A percentile compares a stretch with the other conserved stretches of the same genome.
Evolutionary conservation across 2,888 invertebrate species (phyloP).

Genomic region (Trichopoda pennipes): DNA sequence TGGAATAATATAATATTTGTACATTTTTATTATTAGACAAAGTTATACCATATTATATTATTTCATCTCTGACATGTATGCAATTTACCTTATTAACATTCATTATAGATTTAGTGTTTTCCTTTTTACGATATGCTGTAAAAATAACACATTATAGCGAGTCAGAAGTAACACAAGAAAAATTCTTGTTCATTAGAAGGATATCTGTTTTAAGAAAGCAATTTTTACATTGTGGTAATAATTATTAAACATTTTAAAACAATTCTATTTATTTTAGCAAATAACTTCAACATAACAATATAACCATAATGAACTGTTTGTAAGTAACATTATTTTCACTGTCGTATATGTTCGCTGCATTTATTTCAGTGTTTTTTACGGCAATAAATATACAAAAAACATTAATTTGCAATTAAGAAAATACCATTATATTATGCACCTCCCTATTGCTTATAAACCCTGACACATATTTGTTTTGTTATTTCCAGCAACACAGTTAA

Average conservation of each 20-base stretch:
- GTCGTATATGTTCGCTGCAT: too few species aligned
- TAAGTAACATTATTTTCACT: too few species aligned
- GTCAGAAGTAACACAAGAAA: neutral
- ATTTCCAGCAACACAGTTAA: constrained; percentile 35
- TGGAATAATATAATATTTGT: neutral
- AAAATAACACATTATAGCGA: constrained; percentile 46
- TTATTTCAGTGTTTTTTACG: too few species aligned
- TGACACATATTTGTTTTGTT: neutral
- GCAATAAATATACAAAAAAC: too few species aligned
- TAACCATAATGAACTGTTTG: too few species aligned
- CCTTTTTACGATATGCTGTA: constrained; percentile 57
- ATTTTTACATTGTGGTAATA: too few species aligned
- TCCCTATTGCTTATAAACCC: constrained; percentile 20
- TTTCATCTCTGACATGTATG: constrained; percentile 58
- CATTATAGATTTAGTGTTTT: constrained; percentile 74
- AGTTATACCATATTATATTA: constrained; percentile 4
- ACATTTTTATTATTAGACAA: constrained; percentile 12
- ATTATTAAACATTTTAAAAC: too few species aligned
- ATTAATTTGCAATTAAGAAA: too few species aligned
- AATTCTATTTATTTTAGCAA: too few species aligned
- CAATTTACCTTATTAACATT: constrained; percentile 77
- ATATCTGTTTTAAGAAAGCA: too few species aligned
- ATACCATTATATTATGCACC: neutral
- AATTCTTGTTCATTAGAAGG: too few species aligned
- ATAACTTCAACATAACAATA: too few species aligned